Conservation (phyloP, 2,797 vertebrate genomes). For the Aeoliscus strigatus region DNA sequence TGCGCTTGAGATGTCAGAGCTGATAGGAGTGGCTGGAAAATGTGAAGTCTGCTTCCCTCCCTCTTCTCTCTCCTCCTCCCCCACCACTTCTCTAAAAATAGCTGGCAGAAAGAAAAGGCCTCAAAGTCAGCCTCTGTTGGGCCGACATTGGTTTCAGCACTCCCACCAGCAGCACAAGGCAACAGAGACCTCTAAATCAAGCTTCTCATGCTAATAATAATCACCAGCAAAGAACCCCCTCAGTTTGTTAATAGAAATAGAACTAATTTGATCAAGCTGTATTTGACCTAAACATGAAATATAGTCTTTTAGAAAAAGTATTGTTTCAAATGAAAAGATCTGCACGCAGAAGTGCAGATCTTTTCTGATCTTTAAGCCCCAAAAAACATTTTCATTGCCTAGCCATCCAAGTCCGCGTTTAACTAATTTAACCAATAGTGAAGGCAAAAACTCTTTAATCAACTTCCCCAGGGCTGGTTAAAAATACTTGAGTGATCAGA, state of each 20-base stretch:
- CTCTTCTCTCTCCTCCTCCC: conserved; percentile 55
- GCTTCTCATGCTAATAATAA: conserved; percentile 31
- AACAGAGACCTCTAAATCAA: conserved; percentile 49
- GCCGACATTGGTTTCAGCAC: conserved; percentile 63
- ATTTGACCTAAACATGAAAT: background rate
- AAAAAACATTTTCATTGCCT: conserved; percentile 12
- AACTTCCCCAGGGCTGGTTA: background rate
- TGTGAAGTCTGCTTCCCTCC: conserved; percentile 71
- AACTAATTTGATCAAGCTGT: background rate
- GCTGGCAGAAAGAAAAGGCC: conserved; percentile 67
- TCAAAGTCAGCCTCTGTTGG: conserved; percentile 59
- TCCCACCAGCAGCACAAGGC: conserved; percentile 53
- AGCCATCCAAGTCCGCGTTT: conserved; percentile 12
- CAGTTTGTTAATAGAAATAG: conserved; percentile 4
- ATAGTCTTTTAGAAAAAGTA: no score
- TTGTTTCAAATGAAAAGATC: no score
- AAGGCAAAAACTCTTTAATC: conserved; percentile 7
- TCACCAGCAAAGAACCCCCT: conserved; percentile 9
- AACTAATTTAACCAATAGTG: conserved; percentile 12
- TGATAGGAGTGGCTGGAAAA: conserved; percentile 76
- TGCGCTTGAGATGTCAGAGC: conserved; percentile 69
- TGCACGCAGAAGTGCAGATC: no score
- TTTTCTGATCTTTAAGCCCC: no score
- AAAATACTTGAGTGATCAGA: no score
- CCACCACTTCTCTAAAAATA: conserved; percentile 78